phyloP scores from a whole-genome alignment of 1,140 invertebrate genomes.

The Arion vulgaris region DNA sequence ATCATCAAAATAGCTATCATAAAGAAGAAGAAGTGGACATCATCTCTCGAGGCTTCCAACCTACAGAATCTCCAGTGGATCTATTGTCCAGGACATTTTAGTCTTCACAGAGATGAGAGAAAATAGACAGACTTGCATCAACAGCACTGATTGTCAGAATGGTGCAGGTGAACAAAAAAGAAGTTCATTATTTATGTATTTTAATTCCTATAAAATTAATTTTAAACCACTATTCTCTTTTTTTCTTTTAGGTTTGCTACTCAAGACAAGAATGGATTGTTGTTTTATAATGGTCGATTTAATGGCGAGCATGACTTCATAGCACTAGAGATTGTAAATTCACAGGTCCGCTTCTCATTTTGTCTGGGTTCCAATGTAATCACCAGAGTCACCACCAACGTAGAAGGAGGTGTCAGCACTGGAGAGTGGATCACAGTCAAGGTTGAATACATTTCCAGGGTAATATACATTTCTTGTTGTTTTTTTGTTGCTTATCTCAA shows the following conservation, averaged over 20 bases:
- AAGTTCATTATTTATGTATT: too few relatives aligned
- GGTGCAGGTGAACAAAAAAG: too few relatives aligned
- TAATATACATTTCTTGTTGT: slow-evolving; percentile 61
- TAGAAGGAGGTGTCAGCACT: slow-evolving; percentile 85
- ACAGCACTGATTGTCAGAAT: too few relatives aligned
- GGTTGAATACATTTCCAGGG: slow-evolving; percentile 89
- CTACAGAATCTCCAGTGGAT: too few relatives aligned
- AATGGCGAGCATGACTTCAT: slow-evolving; percentile 97
- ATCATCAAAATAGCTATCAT: too few relatives aligned
- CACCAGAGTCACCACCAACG: slow-evolving; percentile 78
- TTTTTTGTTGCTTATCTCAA: not conserved
- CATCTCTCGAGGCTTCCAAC: too few relatives aligned
- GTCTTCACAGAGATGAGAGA: too few relatives aligned
- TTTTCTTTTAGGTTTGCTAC: slow-evolving; percentile 88
- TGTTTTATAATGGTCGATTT: slow-evolving; percentile 96
- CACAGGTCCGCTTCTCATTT: slow-evolving; percentile 89
- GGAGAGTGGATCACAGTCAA: slow-evolving; percentile 95
- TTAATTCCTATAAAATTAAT: too few relatives aligned
- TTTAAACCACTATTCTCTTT: too few relatives aligned
- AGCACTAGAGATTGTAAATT: slow-evolving; percentile 86
- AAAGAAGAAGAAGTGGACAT: too few relatives aligned
- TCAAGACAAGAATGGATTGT: slow-evolving; percentile 84
- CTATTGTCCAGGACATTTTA: too few relatives aligned
- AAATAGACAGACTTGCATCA: too few relatives aligned
- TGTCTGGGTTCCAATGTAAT: slow-evolving; percentile 84